These are phyloP conservation scores for Manis crassicaudata DNA, from an alignment of 2,797 vertebrate genomes.

Conservation along the genomic window DNA sequence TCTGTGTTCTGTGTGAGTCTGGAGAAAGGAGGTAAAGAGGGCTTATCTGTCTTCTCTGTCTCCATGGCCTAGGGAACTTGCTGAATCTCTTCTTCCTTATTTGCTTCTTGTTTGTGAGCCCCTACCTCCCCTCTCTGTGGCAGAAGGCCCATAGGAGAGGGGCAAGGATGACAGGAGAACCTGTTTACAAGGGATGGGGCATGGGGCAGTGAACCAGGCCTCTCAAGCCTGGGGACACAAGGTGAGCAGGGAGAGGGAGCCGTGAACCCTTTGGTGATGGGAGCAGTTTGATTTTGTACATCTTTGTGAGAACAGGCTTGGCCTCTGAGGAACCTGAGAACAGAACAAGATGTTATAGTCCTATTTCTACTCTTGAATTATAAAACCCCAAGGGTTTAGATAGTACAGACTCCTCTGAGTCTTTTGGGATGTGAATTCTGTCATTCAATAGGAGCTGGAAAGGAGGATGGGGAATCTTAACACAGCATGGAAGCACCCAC, in stretches of 20 bases:
- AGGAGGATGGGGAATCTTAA: neutral
- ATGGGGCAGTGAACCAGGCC: neutral
- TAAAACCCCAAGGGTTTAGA: constrained; percentile 12
- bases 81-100: neutral
- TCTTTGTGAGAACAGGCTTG: neutral
- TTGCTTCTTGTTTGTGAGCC: constrained; percentile 16
- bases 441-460: neutral
- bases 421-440: constrained; percentile 15
- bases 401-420: neutral
- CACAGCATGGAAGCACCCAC: neutral
- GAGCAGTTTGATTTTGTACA: neutral
- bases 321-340: neutral
- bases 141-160: neutral
- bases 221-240: neutral
- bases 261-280: neutral
- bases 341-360: neutral
- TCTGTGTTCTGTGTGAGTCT: constrained; percentile 10
- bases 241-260: neutral
- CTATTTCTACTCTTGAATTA: neutral
- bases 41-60: neutral
- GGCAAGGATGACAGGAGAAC: constrained; percentile 30
- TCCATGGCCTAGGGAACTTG: neutral
- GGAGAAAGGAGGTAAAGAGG: neutral
- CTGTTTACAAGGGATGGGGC: neutral
- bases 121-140: neutral